Evolutionary conservation across 2,888 invertebrate species (phyloP).

Genomic region (Erpobdella octoculata): DNA sequence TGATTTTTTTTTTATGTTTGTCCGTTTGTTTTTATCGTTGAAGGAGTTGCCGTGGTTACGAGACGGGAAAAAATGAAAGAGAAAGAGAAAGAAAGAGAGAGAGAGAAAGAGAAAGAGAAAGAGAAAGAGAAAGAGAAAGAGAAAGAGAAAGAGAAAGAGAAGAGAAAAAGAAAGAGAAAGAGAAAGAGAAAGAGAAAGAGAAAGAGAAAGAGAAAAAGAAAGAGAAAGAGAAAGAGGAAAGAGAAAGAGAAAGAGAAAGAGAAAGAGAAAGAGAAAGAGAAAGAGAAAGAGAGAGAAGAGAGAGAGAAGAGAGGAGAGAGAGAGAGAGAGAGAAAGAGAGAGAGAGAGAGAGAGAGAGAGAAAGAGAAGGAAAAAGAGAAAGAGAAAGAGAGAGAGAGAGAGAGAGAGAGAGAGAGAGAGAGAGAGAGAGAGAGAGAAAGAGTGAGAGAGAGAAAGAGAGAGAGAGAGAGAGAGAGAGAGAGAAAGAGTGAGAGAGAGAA

Average conservation of each 20-base stretch:
- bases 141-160: background rate
- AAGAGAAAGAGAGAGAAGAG: no score
- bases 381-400: background rate
- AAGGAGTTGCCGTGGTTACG: no score
- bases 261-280: background rate
- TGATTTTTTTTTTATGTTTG: no score
- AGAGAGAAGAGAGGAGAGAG: background rate
- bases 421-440: no score
- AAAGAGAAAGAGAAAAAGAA: background rate
- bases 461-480: no score
- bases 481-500: no score
- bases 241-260: background rate
- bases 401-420: background rate
- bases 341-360: background rate
- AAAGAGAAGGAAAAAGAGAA: background rate
- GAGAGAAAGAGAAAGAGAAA: background rate
- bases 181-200: background rate
- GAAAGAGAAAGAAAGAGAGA: background rate
- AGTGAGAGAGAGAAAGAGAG: no score
- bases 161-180: background rate
- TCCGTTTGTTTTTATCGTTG: no score
- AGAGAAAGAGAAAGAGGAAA: background rate
- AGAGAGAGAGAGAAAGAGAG: background rate
- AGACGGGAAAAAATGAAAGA: background rate
- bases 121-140: background rate